Evolutionary conservation across 35 echinoderm and acorn worm species (phyloP), one percentile per base, ranked within the genome.

Genomic region (Anneissia japonica): DNA sequence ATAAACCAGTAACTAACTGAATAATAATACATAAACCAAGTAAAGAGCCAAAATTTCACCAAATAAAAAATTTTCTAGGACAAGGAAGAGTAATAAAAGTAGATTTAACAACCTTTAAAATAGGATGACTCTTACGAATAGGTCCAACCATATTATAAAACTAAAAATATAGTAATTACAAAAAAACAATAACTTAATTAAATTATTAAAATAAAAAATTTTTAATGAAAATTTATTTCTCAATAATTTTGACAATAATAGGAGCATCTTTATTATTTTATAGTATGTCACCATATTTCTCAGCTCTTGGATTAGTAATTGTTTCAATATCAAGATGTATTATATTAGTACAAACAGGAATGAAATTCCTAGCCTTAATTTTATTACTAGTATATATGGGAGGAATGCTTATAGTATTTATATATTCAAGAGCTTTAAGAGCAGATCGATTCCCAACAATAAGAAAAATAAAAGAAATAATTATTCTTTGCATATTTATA

Each of bases 31-130:
- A 94, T 72, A 94, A 41, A 17, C 88, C 88, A 76, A 94, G 36
- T 30, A 94, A 37, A n/a, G 92, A 94, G 0, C 92, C 92, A 72
- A 94, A 94, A 35, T 88, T 88, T 81, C 91, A 92, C 39, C 85
- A 88, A 0, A 74, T 74, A 4, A 73, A 86, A 14, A 92, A 75
- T 17, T 92, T 92, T 0, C 36, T 77, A 0, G 91, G 91, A 16
- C 55, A 33, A 21, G 91, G 91, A 5, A 88, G 74, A 37, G 77
- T 81, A 32, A 83, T 40, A 46, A 90, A 46, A 16, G 73, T 51
- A 0, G 26, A 46, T 0, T 90, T 90, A 31, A 79, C 14, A 55
- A 90, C 77, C 36, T 32, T 74, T 35, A 90, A 64, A 28, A 90
- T 29, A 31, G 88, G 88, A 43, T 90, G 88, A 21, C 26, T 74